Percentiles rank a stretch among this genome's conserved stretches.
Conservation (phyloP, 2,113 vertebrate genomes). For the Nestor notabilis region DNA sequence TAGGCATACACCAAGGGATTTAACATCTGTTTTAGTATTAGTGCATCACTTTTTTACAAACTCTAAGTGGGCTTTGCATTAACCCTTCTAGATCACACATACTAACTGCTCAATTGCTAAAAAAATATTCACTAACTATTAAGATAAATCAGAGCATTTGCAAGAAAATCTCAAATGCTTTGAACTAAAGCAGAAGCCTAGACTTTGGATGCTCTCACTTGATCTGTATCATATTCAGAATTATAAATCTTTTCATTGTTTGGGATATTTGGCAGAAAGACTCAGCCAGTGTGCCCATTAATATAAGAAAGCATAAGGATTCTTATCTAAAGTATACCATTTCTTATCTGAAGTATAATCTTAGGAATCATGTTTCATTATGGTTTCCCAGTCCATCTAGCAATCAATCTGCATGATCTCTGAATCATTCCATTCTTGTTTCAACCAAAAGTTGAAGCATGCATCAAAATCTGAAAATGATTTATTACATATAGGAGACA, state of each 20-base stretch:
- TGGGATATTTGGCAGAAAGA: background rate
- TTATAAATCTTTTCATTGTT: background rate
- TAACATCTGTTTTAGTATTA: background rate
- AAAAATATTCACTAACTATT: background rate
- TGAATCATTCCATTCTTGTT: background rate
- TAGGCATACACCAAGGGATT: background rate
- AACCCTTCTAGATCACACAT: background rate
- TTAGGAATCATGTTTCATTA: background rate
- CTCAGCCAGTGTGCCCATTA: background rate
- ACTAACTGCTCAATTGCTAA: background rate
- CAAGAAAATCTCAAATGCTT: background rate
- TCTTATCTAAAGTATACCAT: background rate
- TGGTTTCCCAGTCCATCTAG: background rate
- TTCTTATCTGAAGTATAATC: background rate
- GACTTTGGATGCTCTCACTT: background rate
- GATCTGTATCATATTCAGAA: background rate
- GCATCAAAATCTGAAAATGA: background rate
- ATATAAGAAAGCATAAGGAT: background rate
- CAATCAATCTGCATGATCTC: background rate
- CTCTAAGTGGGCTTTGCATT: background rate
- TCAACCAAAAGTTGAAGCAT: background rate
- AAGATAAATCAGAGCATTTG: background rate
- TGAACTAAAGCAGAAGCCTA: background rate
- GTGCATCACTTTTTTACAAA: background rate
- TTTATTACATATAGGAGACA: background rate